A percentile compares a stretch with the other conserved stretches of the same genome.
These are phyloP conservation scores for Petrophora chlorosata DNA, from an alignment of 2,888 invertebrate species.

Conservation along the genomic window DNA sequence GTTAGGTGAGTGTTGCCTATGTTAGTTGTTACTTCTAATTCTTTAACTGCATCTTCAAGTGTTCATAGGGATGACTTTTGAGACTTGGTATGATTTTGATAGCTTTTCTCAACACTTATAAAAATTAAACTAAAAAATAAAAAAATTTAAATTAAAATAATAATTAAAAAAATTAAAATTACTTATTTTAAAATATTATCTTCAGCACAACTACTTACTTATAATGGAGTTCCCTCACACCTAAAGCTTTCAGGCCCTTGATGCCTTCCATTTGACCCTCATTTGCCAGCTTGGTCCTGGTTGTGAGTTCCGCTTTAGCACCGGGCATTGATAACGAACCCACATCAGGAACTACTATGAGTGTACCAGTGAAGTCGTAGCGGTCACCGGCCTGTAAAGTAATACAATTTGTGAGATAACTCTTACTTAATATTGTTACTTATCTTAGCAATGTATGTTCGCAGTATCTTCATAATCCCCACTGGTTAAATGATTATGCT, in stretches of 20 bases:
- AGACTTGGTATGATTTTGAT: too few relatives aligned
- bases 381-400: slow-evolving; percentile 86
- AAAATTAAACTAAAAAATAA: too few relatives aligned
- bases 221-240: slow-evolving; percentile 78
- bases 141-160: too few relatives aligned
- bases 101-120: too few relatives aligned
- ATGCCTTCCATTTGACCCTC: slow-evolving; percentile 92
- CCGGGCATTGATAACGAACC: slow-evolving; percentile 93
- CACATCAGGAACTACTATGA: slow-evolving; percentile 99
- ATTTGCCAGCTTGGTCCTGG: slow-evolving; percentile 88
- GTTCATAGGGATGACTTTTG: too few relatives aligned
- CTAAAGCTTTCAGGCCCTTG: slow-evolving; percentile 90
- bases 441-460: too few relatives aligned
- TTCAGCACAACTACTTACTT: slow-evolving; percentile 69
- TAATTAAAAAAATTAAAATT: background rate
- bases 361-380: slow-evolving; percentile 96
- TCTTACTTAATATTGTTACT: too few relatives aligned
- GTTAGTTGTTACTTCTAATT: too few relatives aligned
- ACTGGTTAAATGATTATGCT: too few relatives aligned
- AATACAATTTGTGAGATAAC: background rate
- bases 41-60: too few relatives aligned
- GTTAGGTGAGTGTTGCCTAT: too few relatives aligned
- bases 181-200: slow-evolving; percentile 3
- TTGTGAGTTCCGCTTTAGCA: slow-evolving; percentile 91
- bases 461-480: too few relatives aligned